Conservation (phyloP, 2,888 invertebrate genomes). For the Conops quadrifasciatus region DNA sequence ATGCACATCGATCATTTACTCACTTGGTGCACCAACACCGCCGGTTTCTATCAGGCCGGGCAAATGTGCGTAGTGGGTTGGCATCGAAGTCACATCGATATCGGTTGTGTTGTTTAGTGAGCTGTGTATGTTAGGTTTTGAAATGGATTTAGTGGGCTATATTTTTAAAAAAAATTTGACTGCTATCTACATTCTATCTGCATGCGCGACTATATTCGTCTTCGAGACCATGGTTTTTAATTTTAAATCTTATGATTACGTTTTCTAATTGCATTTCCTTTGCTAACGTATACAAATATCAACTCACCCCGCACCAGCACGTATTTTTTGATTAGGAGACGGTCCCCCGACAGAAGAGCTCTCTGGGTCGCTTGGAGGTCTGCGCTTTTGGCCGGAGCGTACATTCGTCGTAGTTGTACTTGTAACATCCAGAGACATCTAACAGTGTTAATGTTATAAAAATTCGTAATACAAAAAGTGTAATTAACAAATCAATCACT, state of each 20-base stretch:
- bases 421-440: neutral
- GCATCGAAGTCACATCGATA: neutral
- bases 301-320: conserved; percentile 27
- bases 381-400: conserved; percentile 27
- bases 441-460: conserved; percentile 1
- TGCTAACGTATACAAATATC: neutral
- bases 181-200: too few relatives aligned
- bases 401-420: neutral
- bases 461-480: neutral
- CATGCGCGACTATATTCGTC: too few relatives aligned
- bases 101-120: conserved; percentile 21
- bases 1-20: conserved; percentile 1
- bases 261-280: too few relatives aligned
- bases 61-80: neutral
- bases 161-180: too few relatives aligned
- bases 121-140: too few relatives aligned
- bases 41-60: conserved; percentile 15
- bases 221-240: too few relatives aligned
- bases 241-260: too few relatives aligned
- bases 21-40: conserved; percentile 23
- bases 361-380: conserved; percentile 18
- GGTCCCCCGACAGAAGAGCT: neutral
- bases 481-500: conserved; percentile 4
- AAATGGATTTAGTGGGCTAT: too few relatives aligned
- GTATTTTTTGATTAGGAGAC: conserved; percentile 23